These are phyloP conservation scores for Abramis brama DNA, from an alignment of 2,113 vertebrate genomes.

Conservation along the genomic window DNA sequence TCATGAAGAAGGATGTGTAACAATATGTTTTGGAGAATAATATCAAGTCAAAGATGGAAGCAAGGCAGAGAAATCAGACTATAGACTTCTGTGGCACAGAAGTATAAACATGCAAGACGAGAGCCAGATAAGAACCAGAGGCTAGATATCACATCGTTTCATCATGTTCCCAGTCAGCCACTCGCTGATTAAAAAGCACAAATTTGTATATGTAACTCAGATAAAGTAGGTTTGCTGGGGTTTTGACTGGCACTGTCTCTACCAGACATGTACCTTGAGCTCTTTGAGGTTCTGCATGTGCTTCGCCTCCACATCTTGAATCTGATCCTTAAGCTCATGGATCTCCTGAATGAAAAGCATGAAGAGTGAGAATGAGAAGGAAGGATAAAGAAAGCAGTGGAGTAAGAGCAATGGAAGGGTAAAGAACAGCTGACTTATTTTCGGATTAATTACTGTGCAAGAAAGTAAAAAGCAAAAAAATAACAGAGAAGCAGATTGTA, in stretches of 20 bases:
- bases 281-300: slow-evolving; percentile 94
- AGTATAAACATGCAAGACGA: background rate
- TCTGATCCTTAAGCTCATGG: slow-evolving; percentile 96
- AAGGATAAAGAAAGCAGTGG: background rate
- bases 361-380: slow-evolving; percentile 5
- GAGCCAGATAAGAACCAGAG: background rate
- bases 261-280: slow-evolving; percentile 83
- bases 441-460: background rate
- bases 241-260: slow-evolving; percentile 1
- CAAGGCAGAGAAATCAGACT: background rate
- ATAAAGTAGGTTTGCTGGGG: background rate
- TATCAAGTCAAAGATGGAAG: background rate
- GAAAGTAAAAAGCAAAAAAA: background rate
- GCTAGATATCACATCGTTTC: background rate
- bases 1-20: background rate
- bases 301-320: slow-evolving; percentile 94
- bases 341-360: slow-evolving; percentile 82
- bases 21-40: slow-evolving; percentile 1
- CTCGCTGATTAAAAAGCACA: background rate
- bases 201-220: background rate
- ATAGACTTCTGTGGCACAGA: background rate
- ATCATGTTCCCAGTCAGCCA: background rate
- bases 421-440: background rate
- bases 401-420: background rate
- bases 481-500: background rate